Conservation (phyloP, 2,888 invertebrate species). For the Eupithecia exiguata region DNA sequence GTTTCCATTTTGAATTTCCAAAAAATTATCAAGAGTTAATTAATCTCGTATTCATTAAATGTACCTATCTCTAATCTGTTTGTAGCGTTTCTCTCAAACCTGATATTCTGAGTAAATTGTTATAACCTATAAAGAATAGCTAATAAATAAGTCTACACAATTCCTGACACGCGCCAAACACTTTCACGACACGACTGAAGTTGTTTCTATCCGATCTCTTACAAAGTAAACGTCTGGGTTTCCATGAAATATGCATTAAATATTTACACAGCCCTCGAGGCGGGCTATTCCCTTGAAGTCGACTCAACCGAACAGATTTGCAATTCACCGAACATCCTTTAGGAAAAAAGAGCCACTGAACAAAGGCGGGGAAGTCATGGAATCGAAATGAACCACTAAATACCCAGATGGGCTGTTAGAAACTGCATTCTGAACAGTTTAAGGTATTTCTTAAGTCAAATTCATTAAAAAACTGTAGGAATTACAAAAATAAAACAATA, state of each 20-base stretch:
- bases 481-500: too few species aligned
- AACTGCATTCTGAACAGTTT: slow-evolving; percentile 16
- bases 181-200: slow-evolving; percentile 57
- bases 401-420: slow-evolving; percentile 52
- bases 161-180: slow-evolving; percentile 41
- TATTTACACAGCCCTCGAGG: slow-evolving; percentile 76
- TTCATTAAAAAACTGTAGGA: too few species aligned
- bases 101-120: neutral
- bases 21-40: neutral
- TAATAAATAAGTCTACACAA: neutral
- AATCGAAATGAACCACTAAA: slow-evolving; percentile 74
- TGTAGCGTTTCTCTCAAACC: neutral
- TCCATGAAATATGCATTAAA: slow-evolving; percentile 82
- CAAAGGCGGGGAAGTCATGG: slow-evolving; percentile 66
- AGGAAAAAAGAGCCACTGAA: slow-evolving; percentile 72
- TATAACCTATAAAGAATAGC: neutral
- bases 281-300: slow-evolving; percentile 75
- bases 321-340: slow-evolving; percentile 80
- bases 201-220: slow-evolving; percentile 72
- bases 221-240: slow-evolving; percentile 73
- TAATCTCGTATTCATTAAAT: too few species aligned
- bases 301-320: slow-evolving; percentile 78
- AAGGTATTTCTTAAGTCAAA: neutral
- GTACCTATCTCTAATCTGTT: too few species aligned
- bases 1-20: neutral